Evolutionary conservation across 2,797 vertebrate species (phyloP), one percentile per base, ranked within the genome.

Genomic region (Eptatretus atami): DNA sequence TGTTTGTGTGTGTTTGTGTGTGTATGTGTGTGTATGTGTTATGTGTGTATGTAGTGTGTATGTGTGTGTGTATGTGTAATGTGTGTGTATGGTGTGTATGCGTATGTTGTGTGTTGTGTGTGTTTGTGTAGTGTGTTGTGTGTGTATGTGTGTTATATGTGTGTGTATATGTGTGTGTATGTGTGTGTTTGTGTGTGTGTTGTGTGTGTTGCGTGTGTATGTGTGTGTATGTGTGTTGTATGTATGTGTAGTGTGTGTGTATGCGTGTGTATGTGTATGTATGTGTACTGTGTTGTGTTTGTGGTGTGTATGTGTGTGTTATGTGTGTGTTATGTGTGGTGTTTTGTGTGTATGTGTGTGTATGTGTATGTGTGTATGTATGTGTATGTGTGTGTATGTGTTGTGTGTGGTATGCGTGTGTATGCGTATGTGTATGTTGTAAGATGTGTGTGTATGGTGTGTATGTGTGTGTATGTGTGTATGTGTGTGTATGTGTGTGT

Each of bases 21-120:
- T 31, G n/a, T n/a, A n/a, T n/a, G n/a, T n/a, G n/a, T n/a, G 9
- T 64, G 44, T 63, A 10, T 63, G 25, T 63, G 12, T 64, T 64
- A 1, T 64, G 10, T 63, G 15, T 63, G 6, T 15, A 10, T 15
- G 13, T 63, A 6, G 15, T 31, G 3, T 31, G 8, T 57, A 6
- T n/a, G 13, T 64, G 31, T 64, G 15, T 64, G 24, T 12, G 12
- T 52, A 6, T 31, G 9, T 64, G 44, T 63, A 10, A 6, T 31
- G 31, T 63, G 25, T 63, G 12, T 64, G 31, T 64, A 1, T 64
- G 10, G 6, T 15, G 25, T 15, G 13, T 63, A 2, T 31, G 3
- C 9, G 8, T 57, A 6, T n/a, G 13, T 64, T 64, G 15, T 64
- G 24, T 12, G 12, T 52, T 31, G 6, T 31, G 6, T 31, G 31